phyloP scores from a whole-genome alignment of 2,797 vertebrate species.

The Sebastes cheni region DNA sequence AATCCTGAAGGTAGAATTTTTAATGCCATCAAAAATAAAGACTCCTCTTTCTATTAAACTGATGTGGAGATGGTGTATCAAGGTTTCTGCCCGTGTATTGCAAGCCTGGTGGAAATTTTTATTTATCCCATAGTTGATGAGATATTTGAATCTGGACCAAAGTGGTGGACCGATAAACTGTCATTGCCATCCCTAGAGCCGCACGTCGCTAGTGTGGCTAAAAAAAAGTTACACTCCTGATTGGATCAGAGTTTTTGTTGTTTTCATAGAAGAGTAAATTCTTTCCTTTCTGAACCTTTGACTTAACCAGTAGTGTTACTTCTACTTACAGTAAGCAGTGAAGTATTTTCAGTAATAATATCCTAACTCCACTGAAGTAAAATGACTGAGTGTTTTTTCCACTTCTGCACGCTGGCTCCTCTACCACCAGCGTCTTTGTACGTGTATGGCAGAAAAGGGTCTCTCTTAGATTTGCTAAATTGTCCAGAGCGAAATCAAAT shows the following conservation, averaged over 20 bases:
- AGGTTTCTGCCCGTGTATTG: not conserved
- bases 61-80: not conserved
- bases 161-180: not conserved
- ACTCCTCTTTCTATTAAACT: not conserved
- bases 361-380: not conserved
- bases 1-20: not conserved
- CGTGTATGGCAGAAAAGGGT: not conserved
- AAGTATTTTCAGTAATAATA: not conserved
- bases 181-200: not conserved
- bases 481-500: not conserved
- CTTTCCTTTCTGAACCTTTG: not conserved
- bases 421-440: not conserved
- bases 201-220: no score
- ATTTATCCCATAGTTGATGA: not conserved
- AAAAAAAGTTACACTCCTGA: not conserved
- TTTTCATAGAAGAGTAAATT: not conserved
- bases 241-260: not conserved
- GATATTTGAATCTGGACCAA: not conserved
- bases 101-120: not conserved
- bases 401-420: not conserved
- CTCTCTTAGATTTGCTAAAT: no score
- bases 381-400: not conserved
- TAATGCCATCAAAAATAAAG: not conserved
- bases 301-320: no score
- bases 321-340: not conserved